A percentile compares a stretch with the other conserved stretches of the same genome.
Evolutionary conservation across 2,113 vertebrate genomes (phyloP).

Genomic region (Mesocricetus auratus): DNA sequence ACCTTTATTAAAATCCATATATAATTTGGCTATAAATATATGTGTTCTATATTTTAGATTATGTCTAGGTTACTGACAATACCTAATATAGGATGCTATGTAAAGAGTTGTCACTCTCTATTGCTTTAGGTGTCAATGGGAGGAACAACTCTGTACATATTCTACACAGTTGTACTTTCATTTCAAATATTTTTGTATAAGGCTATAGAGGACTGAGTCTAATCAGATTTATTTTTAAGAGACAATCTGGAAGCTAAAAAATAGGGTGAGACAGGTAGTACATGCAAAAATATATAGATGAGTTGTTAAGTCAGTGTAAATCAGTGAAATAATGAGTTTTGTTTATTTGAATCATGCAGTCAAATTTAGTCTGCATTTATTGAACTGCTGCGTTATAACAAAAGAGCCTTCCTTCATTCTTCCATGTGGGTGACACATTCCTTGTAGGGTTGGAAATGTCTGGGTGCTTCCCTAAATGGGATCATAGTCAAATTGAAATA

Average conservation of each 20-base stretch:
- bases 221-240: background rate
- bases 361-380: slow-evolving; percentile 43
- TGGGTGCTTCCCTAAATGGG: background rate
- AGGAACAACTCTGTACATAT: background rate
- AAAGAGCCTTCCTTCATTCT: background rate
- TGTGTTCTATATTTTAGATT: background rate
- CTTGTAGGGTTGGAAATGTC: background rate
- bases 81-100: background rate
- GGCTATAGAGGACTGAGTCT: background rate
- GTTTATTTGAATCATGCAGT: slow-evolving; percentile 44
- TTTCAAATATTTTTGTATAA: background rate
- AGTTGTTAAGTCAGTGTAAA: slow-evolving; percentile 60
- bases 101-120: background rate
- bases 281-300: slow-evolving; percentile 63
- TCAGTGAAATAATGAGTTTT: slow-evolving; percentile 10
- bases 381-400: background rate
- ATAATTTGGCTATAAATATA: background rate
- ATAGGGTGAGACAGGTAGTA: background rate
- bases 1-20: background rate
- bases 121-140: background rate
- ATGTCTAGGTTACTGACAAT: background rate
- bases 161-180: background rate
- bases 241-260: slow-evolving; percentile 53
- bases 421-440: background rate
- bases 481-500: background rate